Evolutionary conservation across 2,797 vertebrate genomes (phyloP), one percentile per base, ranked within the genome.

Genomic region (Hypotaenidia okinawae): DNA sequence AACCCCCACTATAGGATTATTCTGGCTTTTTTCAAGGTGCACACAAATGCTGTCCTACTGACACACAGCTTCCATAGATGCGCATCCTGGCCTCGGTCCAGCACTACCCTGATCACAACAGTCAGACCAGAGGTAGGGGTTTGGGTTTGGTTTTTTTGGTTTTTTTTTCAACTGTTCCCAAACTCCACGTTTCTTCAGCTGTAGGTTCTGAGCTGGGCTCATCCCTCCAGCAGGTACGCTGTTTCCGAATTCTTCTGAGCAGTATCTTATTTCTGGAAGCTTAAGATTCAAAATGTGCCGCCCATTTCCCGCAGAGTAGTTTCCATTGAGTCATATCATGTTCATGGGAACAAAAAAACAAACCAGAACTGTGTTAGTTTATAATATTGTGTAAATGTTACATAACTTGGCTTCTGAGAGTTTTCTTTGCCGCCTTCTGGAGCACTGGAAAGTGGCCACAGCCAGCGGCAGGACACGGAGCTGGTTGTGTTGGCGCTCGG

Each of bases 271-370:
- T 94, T 96, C 90, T 94, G 90, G 68, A 83, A 91, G 77, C 74
- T 55, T 24, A 43, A 43, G 70, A 72, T 90, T 89, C 70, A 61
- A 87, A 93, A 83, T 52, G 75, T 51, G 77, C 87, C 0, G 3
- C 84, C 63, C 83, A 2, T 80, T 97, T 96, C 83, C 93, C 1
- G 4, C 83, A 5, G 90, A 76, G 83, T 52, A 82, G 91, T 93
- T 96, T 96, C 95, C 93, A 95, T 95, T 94, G 74, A 95, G 88
- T 97, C 94, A 94, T 90, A 83, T 90, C 95, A 94, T 72, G 81
- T 94, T 95, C 95, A 84, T 92, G 90, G 95, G 95, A 96, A 96
- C 88, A 84, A 91, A 89, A 97, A 92, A 96, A 55, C 93, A 96
- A 90, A 90, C 90, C 64, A 45, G 84, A 68, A 28, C 92, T 39